A percentile compares a stretch with the other conserved stretches of the same genome.
Evolutionary conservation across 2,797 vertebrate species (phyloP).

Genomic region (Triplophysa bombifrons): DNA sequence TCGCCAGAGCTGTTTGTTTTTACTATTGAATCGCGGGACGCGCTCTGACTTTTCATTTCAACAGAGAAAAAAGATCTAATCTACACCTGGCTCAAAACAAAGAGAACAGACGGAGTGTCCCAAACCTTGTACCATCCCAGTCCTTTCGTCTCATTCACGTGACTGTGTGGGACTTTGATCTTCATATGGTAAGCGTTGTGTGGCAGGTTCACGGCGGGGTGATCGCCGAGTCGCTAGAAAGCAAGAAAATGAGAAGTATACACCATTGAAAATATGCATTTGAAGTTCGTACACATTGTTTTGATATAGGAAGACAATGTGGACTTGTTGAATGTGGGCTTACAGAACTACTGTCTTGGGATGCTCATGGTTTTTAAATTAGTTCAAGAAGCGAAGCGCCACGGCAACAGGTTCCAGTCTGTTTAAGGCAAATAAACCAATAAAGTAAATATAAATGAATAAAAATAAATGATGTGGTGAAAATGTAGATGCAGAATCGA

Average conservation of each 20-base stretch:
- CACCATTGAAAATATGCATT: neutral
- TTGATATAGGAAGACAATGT: neutral
- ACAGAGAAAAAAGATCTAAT: constrained; percentile 47
- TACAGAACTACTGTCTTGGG: neutral
- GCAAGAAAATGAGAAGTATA: neutral
- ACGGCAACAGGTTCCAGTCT: neutral
- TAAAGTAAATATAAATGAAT: constrained; percentile 7
- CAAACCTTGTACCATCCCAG: neutral
- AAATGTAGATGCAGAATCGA: neutral
- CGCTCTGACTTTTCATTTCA: constrained; percentile 41
- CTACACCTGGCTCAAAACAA: constrained; percentile 46
- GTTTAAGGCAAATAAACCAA: neutral
- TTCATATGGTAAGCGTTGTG: neutral
- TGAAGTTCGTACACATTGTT: neutral
- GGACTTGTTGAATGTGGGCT: neutral
- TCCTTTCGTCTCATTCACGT: neutral
- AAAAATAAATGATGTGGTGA: neutral
- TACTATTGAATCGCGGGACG: constrained; percentile 73
- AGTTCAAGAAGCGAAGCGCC: neutral
- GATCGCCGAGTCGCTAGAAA: neutral
- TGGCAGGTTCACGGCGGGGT: neutral
- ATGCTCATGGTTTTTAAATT: neutral
- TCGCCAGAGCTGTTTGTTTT: constrained; percentile 76
- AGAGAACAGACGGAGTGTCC: constrained; percentile 26
- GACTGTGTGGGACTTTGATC: neutral